A percentile compares a stretch with the other conserved stretches of the same genome.
phyloP scores from a whole-genome alignment of 2,797 vertebrate genomes.

The Rousettus madagascariensis region DNA sequence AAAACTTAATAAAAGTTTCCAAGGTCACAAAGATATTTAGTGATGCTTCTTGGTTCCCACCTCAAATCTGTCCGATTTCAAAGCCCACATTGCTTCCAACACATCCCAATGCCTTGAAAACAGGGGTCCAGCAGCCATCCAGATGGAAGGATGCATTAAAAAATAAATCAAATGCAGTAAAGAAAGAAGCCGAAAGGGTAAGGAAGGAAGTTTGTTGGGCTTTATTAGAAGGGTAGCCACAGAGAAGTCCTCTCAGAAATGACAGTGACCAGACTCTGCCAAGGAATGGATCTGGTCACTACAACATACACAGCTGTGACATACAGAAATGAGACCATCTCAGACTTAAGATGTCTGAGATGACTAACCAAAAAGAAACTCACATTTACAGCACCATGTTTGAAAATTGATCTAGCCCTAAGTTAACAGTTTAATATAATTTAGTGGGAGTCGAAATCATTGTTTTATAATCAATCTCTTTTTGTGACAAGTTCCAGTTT shows the following conservation, averaged over 20 bases:
- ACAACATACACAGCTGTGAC: background rate
- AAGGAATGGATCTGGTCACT: background rate
- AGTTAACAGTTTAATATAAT: constrained; percentile 33
- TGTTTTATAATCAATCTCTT: constrained; percentile 29
- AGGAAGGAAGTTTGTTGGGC: background rate
- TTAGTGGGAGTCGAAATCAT: constrained; percentile 9
- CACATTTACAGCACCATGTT: background rate
- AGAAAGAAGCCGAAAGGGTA: background rate
- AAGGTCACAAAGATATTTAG: background rate
- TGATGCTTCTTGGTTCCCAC: background rate
- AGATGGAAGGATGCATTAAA: background rate
- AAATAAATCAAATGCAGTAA: background rate
- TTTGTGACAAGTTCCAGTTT: background rate
- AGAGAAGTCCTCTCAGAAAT: background rate
- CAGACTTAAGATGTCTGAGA: background rate
- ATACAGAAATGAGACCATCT: background rate
- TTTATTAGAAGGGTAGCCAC: background rate
- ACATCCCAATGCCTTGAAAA: background rate
- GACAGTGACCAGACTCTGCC: background rate
- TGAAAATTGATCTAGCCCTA: background rate
- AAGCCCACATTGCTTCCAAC: background rate
- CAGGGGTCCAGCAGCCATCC: background rate
- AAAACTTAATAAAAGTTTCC: background rate
- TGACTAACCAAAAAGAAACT: background rate
- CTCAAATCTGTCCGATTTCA: background rate